Percentiles rank a stretch among this genome's conserved stretches.
These are phyloP conservation scores for Acanthurus leucopareius DNA, from an alignment of 2,797 vertebrate genomes.

Conservation along the genomic window DNA sequence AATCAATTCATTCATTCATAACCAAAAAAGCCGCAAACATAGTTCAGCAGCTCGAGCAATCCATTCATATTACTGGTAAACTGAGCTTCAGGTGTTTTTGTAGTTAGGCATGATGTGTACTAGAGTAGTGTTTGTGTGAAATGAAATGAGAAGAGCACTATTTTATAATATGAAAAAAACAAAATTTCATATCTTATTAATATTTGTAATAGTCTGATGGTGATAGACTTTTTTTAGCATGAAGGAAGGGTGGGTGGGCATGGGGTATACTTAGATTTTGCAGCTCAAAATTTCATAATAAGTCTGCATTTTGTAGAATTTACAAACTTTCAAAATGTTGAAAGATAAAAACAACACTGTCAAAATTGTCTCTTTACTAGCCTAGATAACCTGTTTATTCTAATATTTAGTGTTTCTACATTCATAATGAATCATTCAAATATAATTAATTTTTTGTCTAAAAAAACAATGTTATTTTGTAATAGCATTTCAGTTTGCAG, in stretches of 20 bases:
- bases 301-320: constrained; percentile 25
- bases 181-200: constrained; percentile 21
- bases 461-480: constrained; percentile 13
- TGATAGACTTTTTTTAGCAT: constrained; percentile 56
- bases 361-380: constrained; percentile 5
- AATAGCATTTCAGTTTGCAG: constrained; percentile 28
- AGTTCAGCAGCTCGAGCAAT: constrained; percentile 5
- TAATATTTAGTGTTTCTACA: constrained; percentile 35
- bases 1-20: constrained; percentile 9
- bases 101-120: constrained; percentile 64
- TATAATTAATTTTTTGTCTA: background rate
- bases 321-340: constrained; percentile 17
- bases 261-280: constrained; percentile 14
- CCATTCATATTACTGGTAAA: constrained; percentile 16
- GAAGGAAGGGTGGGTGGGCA: constrained; percentile 14
- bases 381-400: constrained; percentile 8
- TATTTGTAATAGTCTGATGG: constrained; percentile 55
- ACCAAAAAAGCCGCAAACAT: constrained; percentile 17
- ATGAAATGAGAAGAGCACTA: constrained; percentile 18
- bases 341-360: constrained; percentile 11
- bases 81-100: constrained; percentile 39
- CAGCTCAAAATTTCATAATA: constrained; percentile 37
- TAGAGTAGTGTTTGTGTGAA: constrained; percentile 45
- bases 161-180: constrained; percentile 40
- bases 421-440: constrained; percentile 27